These are phyloP conservation scores for Hydropsyche tenuis DNA, from an alignment of 1,140 invertebrate species.

Conservation along the genomic window DNA sequence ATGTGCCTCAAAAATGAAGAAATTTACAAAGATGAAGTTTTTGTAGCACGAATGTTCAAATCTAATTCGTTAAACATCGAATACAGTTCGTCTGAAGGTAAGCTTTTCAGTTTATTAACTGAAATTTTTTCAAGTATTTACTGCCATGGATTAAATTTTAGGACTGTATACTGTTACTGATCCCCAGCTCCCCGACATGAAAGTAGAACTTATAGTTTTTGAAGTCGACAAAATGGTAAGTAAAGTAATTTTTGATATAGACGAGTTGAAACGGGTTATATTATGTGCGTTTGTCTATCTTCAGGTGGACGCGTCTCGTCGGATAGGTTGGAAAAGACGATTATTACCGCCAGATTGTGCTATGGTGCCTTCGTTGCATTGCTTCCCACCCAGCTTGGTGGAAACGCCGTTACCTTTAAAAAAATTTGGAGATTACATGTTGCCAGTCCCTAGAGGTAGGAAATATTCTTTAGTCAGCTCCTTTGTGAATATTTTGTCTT, in stretches of 20 bases:
- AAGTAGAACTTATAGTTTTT: conserved; percentile 44
- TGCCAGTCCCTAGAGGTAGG: conserved; percentile 41
- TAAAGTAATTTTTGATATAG: neutral
- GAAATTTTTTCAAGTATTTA: neutral
- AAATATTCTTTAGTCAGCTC: neutral
- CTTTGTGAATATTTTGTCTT: neutral
- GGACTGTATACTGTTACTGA: conserved; percentile 39
- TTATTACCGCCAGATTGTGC: conserved; percentile 42
- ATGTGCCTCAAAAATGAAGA: conserved; percentile 54
- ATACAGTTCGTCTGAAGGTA: conserved; percentile 39
- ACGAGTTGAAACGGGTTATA: neutral
- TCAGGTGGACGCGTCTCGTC: conserved; percentile 34
- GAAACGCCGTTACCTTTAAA: conserved; percentile 38
- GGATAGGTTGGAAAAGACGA: conserved; percentile 42
- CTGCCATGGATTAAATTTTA: neutral
- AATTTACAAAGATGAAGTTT: conserved; percentile 54
- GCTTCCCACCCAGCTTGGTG: conserved; percentile 39
- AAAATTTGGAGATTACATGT: conserved; percentile 38
- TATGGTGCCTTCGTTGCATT: conserved; percentile 42
- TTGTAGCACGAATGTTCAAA: conserved; percentile 55
- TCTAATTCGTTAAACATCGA: conserved; percentile 28
- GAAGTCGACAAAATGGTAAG: conserved; percentile 39
- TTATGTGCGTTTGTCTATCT: neutral
- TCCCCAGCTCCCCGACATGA: conserved; percentile 31
- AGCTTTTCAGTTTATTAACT: neutral